Base-by-base conservation (phyloP, 2,113 vertebrate genomes). In the Rhodinocichla rosea region DNA sequence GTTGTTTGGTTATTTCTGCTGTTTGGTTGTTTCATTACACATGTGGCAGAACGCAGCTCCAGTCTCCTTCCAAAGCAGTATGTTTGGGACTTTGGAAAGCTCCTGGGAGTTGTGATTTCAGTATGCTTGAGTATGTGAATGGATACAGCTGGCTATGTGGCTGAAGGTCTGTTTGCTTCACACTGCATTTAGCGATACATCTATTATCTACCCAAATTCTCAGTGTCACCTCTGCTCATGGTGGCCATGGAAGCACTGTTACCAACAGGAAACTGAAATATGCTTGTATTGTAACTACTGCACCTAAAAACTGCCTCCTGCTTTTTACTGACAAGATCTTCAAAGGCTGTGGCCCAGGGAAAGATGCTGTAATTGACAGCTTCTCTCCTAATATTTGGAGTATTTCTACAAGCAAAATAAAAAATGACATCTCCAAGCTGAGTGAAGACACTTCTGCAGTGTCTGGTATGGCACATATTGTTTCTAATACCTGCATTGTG, bases 11-110 rank as follows among this genome's bases (percentile, higher is more conserved):
- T 83, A 22, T 74, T 94, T 87, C 55, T 87, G 57, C 42, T 10
- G 37, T 53, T 73, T 83, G 22, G 11, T 67, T 65, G 15, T 88
- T 94, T 81, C 64, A 59, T 71, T 70, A n/a, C 6, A 5, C 6
- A 4, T 11, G 8, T 0, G 1, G 21, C 60, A 87, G 50, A 82
- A 57, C 1, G 3, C n/a, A 49, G 15, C 35, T 90, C 49, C n/a
- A 42, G 9, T 49, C 47, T 90, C 19, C 18, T 92, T 89, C 64
- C 64, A 63, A 63, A 90, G 47, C 17, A 65, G 17, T 5, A 5
- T 22, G 28, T 59, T 47, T 75, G 52, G 49, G 65, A 60, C 52
- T 83, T 74, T 44, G 21, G 52, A 70, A 87, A 71, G 30, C 23
- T 93, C n/a, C 32, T 63, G 27, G 30, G 33, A 89, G 15, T 21